phyloP scores from a whole-genome alignment of 2,797 vertebrate genomes.

The Petrocephalus sullivani region DNA sequence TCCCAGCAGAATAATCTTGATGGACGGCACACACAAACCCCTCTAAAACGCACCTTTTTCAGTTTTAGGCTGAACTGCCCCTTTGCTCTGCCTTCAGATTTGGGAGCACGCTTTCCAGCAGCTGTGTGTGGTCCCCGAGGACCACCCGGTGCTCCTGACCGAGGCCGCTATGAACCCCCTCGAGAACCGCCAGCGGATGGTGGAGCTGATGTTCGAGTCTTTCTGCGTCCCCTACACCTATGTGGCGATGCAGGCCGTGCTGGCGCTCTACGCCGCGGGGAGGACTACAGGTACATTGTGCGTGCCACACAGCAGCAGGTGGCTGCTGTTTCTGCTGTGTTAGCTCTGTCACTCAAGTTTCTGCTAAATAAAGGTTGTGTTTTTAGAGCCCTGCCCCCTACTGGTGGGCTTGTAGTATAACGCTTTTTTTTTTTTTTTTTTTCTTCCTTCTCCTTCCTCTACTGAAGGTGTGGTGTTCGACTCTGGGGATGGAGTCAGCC shows the following conservation, averaged over 20 bases:
- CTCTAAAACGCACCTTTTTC: background rate
- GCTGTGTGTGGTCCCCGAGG: conserved; percentile 53
- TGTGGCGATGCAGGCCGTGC: conserved; percentile 65
- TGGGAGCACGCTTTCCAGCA: conserved; percentile 66
- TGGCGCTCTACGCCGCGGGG: conserved; percentile 61
- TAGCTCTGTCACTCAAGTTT: background rate
- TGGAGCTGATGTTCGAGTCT: conserved; percentile 68
- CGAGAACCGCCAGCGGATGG: conserved; percentile 54
- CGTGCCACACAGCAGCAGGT: background rate
- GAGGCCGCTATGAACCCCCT: conserved; percentile 59
- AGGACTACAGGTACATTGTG: conserved; percentile 56
- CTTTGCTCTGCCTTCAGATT: conserved; percentile 46
- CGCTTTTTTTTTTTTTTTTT: too few species aligned
- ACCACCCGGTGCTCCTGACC: conserved; percentile 64
- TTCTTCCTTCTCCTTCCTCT: background rate
- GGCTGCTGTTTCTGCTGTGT: background rate
- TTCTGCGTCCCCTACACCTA: conserved; percentile 60
- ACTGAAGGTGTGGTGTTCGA: conserved; percentile 65
- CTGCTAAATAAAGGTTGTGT: background rate
- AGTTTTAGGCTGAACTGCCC: background rate
- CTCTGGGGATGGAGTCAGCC: conserved; percentile 66
- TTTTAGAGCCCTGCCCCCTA: background rate
- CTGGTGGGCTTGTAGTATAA: background rate
- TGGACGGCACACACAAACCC: background rate
- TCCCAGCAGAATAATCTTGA: background rate